A percentile compares a stretch with the other conserved stretches of the same genome.
These are phyloP conservation scores for Dicyrtomina minuta DNA, from an alignment of 2,888 invertebrate genomes.

Conservation along the genomic window DNA sequence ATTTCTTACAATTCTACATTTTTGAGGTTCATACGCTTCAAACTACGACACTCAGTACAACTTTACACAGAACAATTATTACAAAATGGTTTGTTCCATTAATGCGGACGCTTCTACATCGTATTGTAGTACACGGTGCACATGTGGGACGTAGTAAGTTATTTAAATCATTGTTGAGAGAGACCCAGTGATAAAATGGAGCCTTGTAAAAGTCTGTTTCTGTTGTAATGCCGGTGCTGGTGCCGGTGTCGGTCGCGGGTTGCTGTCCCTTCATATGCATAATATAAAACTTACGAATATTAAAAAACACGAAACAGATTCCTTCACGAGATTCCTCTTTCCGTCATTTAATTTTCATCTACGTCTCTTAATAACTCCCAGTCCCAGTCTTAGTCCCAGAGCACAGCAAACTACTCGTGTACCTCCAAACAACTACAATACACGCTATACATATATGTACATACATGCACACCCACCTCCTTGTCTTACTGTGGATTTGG, in stretches of 20 bases:
- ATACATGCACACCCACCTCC: no score
- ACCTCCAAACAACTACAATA: no score
- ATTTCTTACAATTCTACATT: slow-evolving; percentile 3
- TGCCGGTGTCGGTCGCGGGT: no score
- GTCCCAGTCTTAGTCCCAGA: no score
- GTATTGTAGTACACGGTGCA: neutral
- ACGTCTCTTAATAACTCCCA: neutral
- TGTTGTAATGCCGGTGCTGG: no score
- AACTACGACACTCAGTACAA: no score
- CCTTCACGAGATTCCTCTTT: neutral
- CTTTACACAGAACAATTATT: neutral
- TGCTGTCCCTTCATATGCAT: no score
- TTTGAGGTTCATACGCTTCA: slow-evolving; percentile 15
- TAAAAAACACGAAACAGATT: neutral
- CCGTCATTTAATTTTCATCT: neutral
- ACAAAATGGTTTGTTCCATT: no score
- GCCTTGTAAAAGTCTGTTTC: no score
- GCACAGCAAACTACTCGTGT: no score
- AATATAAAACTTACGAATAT: no score
- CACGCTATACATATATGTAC: neutral
- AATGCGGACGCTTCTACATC: neutral
- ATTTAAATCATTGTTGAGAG: slow-evolving; percentile 18
- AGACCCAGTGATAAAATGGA: neutral
- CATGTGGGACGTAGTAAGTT: neutral
- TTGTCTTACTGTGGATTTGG: no score